phyloP scores from a whole-genome alignment of 2,888 invertebrate species.

The Neoscelio sp. region DNA sequence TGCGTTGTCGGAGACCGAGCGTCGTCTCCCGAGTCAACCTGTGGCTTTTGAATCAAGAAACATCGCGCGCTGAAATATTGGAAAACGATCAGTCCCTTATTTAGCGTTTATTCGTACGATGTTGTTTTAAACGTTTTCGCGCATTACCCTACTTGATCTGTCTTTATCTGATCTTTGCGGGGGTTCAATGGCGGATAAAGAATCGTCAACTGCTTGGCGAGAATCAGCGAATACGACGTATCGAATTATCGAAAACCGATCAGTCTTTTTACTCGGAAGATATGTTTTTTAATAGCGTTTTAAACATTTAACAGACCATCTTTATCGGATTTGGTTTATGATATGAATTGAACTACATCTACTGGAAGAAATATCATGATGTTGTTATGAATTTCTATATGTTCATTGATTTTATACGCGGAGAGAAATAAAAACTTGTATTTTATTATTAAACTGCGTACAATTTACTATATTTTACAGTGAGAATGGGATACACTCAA shows the following conservation, averaged over 20 bases:
- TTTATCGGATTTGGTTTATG: too few species aligned
- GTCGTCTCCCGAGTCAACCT: conserved; percentile 69
- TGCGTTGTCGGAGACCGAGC: conserved; percentile 72
- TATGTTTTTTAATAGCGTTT: too few species aligned
- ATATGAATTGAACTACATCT: too few species aligned
- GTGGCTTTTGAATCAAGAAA: conserved; percentile 65
- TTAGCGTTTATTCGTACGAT: conserved; percentile 13
- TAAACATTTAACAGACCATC: too few species aligned
- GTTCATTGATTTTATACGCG: too few species aligned
- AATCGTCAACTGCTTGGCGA: background rate
- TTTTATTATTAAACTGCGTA: too few species aligned
- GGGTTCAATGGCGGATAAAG: background rate
- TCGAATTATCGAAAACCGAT: background rate
- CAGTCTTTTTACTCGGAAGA: too few species aligned
- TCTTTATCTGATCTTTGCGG: conserved; percentile 18
- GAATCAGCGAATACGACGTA: background rate
- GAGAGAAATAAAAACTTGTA: too few species aligned
- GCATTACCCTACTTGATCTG: conserved; percentile 25
- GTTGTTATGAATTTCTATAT: too few species aligned
- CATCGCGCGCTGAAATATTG: conserved; percentile 50
- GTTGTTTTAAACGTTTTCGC: conserved; percentile 34
- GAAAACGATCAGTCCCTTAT: conserved; percentile 60
- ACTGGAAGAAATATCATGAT: too few species aligned
- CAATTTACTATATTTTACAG: too few species aligned
- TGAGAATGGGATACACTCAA: too few species aligned